Base-by-base conservation (phyloP, 2,888 invertebrate genomes). In the Polyommatus iphigenia region DNA sequence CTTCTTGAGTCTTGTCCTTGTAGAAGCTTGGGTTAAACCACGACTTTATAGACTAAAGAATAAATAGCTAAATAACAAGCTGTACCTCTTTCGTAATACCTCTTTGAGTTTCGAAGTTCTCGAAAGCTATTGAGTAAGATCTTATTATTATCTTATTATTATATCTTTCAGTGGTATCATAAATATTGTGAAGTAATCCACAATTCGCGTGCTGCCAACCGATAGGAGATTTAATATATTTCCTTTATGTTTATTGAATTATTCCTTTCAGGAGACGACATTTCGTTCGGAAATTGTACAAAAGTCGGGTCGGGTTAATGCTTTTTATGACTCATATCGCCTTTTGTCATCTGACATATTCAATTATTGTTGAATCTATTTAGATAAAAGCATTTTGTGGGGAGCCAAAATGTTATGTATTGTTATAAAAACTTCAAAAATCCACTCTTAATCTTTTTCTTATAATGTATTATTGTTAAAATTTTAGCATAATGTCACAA, bases 211-310 rank as follows among this genome's bases (percentile, higher is more conserved):
- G 91, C 84, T 85, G 80, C 85, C 82, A 82, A 85, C 89, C 87
- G 91, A 92, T 92, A 92, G 84, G 84, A 84, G 85, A 82, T 88
- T 91, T 91, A 90, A 91, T 87, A 87, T 88, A 71, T 77, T 77
- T 72, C 41, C 89, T 89, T 88, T 88, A 88, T 88, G 84, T 88
- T 86, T 86, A 90, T 90, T 87, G 87, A 89, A 75, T 75, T 75
- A 75, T 75, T 75, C 75, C 75, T 75, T 75, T 75, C 20, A 54
- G 50, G 29, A 54, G 29, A 54, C 24, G 75, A 54, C 75, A 54
- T 75, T 50, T 75, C 73, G 41, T 24, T 73, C 73, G 46, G 73
- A 73, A 73, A 73, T 73, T 75, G 75, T 75, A 75, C 46, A 75
- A 75, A 75, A 75, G 54, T 75, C 8, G 67, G 67, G 15, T 67